Conservation (phyloP, 2,888 invertebrate genomes). For the Hemithea aestivaria region DNA sequence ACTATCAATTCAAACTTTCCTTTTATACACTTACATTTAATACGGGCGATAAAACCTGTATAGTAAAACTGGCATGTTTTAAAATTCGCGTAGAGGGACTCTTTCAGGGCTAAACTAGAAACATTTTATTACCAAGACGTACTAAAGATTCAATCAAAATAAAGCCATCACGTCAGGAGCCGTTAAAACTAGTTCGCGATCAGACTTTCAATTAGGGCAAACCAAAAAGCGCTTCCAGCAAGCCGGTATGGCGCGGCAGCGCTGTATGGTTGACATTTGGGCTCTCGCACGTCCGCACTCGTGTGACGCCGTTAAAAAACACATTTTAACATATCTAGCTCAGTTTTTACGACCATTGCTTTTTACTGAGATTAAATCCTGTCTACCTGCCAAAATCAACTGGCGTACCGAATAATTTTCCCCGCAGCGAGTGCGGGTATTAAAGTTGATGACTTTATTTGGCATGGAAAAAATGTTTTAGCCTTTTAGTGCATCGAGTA, state of each 20-base stretch:
- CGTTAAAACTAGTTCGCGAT: not conserved
- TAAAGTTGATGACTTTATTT: slow-evolving; percentile 24
- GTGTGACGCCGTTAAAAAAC: slow-evolving; percentile 56
- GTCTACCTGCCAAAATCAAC: slow-evolving; percentile 25
- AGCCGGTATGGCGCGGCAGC: too few relatives aligned
- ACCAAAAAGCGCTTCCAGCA: slow-evolving; percentile 48
- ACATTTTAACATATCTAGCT: slow-evolving; percentile 34
- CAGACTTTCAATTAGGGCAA: slow-evolving; percentile 27
- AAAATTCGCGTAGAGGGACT: too few relatives aligned
- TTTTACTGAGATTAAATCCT: slow-evolving; percentile 36
- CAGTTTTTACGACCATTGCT: slow-evolving; percentile 27
- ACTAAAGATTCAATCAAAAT: too few relatives aligned
- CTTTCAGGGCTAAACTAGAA: too few relatives aligned
- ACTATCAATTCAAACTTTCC: too few relatives aligned
- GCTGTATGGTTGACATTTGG: slow-evolving; percentile 58
- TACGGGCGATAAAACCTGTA: too few relatives aligned
- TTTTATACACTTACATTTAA: too few relatives aligned
- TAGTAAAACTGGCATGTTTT: too few relatives aligned
- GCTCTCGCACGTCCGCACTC: slow-evolving; percentile 51
- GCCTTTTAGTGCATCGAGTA: slow-evolving; percentile 11
- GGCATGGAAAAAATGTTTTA: slow-evolving; percentile 16
- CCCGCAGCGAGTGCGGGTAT: slow-evolving; percentile 16
- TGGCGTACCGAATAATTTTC: slow-evolving; percentile 16
- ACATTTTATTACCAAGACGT: too few relatives aligned
- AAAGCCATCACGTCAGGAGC: not conserved